Conservation (phyloP, 2,888 invertebrate species). For the Cryptus viduatorius region DNA sequence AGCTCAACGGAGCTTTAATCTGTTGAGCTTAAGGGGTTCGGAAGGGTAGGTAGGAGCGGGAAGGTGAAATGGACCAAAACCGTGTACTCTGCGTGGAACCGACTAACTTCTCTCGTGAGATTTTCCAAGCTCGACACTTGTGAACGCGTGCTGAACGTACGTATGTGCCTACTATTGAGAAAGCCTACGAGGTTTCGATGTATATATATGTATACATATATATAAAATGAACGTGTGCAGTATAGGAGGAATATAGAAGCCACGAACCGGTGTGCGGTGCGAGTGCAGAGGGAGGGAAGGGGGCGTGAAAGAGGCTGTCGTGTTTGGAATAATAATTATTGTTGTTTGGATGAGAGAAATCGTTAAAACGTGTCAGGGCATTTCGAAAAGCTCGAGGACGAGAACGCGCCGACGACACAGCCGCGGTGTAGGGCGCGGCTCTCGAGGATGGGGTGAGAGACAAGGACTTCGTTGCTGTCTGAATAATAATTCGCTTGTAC, state of each 20-base stretch:
- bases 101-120: slow-evolving; percentile 48
- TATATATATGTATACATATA: not conserved
- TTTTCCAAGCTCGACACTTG: slow-evolving; percentile 42
- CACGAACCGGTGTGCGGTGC: not conserved
- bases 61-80: not conserved
- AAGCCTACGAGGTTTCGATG: not conserved
- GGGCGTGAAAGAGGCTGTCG: slow-evolving; percentile 65
- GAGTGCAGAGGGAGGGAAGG: slow-evolving; percentile 14
- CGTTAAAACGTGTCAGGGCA: slow-evolving; percentile 71
- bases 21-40: slow-evolving; percentile 66
- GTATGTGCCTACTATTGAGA: slow-evolving; percentile 20
- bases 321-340: slow-evolving; percentile 80
- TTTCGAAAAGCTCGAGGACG: slow-evolving; percentile 45
- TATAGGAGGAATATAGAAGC: slow-evolving; percentile 17
- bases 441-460: slow-evolving; percentile 12
- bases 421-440: not conserved
- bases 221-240: slow-evolving; percentile 8
- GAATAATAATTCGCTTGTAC: slow-evolving; percentile 65
- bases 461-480: slow-evolving; percentile 59
- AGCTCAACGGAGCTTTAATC: slow-evolving; percentile 77
- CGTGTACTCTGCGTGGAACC: slow-evolving; percentile 29
- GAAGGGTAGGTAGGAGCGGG: not conserved
- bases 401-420: slow-evolving; percentile 25
- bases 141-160: slow-evolving; percentile 25
- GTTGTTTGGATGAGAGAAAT: slow-evolving; percentile 73